Conservation (phyloP, 2,888 invertebrate genomes). For the Terebella lapidaria region DNA sequence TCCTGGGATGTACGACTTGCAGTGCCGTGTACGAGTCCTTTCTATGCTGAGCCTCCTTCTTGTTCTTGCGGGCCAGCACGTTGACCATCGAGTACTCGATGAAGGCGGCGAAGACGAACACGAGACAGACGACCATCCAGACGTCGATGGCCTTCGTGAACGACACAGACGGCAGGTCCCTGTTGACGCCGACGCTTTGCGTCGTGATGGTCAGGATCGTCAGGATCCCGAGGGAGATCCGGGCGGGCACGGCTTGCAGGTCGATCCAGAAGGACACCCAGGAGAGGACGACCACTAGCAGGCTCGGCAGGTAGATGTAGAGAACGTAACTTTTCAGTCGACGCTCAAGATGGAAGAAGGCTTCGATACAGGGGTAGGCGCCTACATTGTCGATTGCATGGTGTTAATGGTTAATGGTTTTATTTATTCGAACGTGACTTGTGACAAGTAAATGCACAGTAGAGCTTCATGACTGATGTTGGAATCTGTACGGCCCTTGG, state of each 20-base stretch:
- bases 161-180: not conserved
- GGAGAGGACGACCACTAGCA: slow-evolving; percentile 28
- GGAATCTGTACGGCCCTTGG: too few relatives aligned
- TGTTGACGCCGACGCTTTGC: slow-evolving; percentile 5
- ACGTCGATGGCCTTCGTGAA: not conserved
- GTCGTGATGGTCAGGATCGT: slow-evolving; percentile 28
- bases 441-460: too few relatives aligned
- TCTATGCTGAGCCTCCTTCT: not conserved
- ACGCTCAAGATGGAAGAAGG: slow-evolving; percentile 23
- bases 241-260: slow-evolving; percentile 29
- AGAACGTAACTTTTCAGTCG: slow-evolving; percentile 26
- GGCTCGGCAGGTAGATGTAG: slow-evolving; percentile 26
- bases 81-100: slow-evolving; percentile 22
- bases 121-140: slow-evolving; percentile 6
- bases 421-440: too few relatives aligned
- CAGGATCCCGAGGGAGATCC: slow-evolving; percentile 28
- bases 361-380: slow-evolving; percentile 22
- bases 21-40: not conserved
- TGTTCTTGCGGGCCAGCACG: not conserved
- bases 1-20: not conserved
- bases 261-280: slow-evolving; percentile 34
- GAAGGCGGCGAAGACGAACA: slow-evolving; percentile 27
- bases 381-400: too few relatives aligned
- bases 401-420: too few relatives aligned
- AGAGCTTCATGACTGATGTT: too few relatives aligned